Base-by-base conservation (phyloP, 64 coral and sea anemone species). In the Montipora capricornis region DNA sequence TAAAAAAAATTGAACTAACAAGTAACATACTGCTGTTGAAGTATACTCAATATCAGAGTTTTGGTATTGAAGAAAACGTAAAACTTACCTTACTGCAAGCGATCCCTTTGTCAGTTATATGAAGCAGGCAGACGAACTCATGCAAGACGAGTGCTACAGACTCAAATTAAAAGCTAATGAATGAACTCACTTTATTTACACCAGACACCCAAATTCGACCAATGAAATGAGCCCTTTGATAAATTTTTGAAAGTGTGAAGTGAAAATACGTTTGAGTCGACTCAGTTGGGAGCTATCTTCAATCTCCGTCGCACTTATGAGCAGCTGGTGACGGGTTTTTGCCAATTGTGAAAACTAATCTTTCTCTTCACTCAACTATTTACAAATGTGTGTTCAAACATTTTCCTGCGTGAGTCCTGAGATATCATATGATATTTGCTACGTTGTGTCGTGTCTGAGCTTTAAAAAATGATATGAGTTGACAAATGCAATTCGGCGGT, bases 191-290 rank as follows among this genome's bases (percentile, higher is more conserved):
- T 44, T 84, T 86, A 29, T 86, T 86, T 71, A 22, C 50, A 86
- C 0, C 17, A 86, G 82, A 73, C 26, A 24, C 64, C 8, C 17
- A 20, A 71, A 8, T 86, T n/a, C 16, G 11, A 73, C 82, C 82
- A 86, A 86, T 86, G 67, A 70, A 19, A 86, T 16, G 14, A 86
- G 46, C 47, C 12, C 71, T 49, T 11, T 15, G 19, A 50, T 17
- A 16, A 58, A 86, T 49, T 47, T 73, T 68, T 86, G 82, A 86
- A 86, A 24, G 64, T 4, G 8, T 1, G 8, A 71, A 71, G 47
- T 64, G 66, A 86, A 86, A 84, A 86, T 66, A 86, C 45, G 7
- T 50, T 49, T 57, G 82, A 46, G 62, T 86, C 82, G 82, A 86
- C 82, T 70, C 82, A 86, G 64, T 86, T 20, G 3, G 20, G 24